phyloP scores from a whole-genome alignment of 2,888 invertebrate genomes.

The Macrophya alboannulata region DNA sequence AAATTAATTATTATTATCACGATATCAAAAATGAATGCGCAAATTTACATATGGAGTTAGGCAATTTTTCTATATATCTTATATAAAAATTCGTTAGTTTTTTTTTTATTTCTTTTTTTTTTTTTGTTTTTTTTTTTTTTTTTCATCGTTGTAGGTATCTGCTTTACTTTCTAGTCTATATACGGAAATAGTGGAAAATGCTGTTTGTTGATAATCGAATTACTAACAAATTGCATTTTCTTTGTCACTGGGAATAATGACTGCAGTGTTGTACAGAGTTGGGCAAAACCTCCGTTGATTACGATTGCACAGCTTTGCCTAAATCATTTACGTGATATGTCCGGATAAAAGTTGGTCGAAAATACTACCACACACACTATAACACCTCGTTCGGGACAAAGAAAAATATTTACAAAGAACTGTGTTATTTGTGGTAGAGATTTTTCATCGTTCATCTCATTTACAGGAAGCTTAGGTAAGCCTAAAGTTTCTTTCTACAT shows the following conservation, averaged over 20 bases:
- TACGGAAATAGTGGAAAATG: slow-evolving; percentile 12
- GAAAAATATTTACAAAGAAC: not conserved
- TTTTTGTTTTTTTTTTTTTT: slow-evolving; percentile 14
- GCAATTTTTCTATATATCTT: slow-evolving; percentile 36
- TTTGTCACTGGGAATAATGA: slow-evolving; percentile 48
- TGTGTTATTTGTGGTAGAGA: not conserved
- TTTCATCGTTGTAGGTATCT: slow-evolving; percentile 16
- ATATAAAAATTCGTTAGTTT: not conserved
- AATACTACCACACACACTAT: not conserved
- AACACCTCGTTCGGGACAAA: too few relatives aligned
- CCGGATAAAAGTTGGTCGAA: not conserved
- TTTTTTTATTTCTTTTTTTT: slow-evolving; percentile 7
- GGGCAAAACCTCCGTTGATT: not conserved
- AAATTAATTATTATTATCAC: slow-evolving; percentile 68
- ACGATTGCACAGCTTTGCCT: not conserved
- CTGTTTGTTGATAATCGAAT: slow-evolving; percentile 21
- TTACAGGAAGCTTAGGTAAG: not conserved
- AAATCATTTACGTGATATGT: not conserved
- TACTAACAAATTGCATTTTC: slow-evolving; percentile 34
- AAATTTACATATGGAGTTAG: slow-evolving; percentile 53
- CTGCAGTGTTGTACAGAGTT: slow-evolving; percentile 44
- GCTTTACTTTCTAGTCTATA: slow-evolving; percentile 25
- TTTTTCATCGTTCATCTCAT: slow-evolving; percentile 1
- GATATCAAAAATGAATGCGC: slow-evolving; percentile 52
- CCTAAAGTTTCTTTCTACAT: not conserved